A percentile compares a stretch with the other conserved stretches of the same genome.
Conservation (phyloP, 2,888 invertebrate species). For the Cephus rjabovi region DNA sequence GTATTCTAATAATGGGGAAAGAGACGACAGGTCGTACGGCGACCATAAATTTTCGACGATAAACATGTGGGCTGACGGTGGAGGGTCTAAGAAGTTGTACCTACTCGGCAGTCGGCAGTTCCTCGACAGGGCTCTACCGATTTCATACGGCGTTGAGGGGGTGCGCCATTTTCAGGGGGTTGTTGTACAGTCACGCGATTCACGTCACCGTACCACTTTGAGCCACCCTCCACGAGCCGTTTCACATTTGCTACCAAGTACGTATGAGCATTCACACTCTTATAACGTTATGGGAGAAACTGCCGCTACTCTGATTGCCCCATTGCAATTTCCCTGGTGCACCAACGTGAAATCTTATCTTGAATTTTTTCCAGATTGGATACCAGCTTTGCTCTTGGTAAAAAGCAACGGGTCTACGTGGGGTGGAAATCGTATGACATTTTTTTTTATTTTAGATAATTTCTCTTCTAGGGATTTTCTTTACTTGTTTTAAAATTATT, state of each 20-base stretch:
- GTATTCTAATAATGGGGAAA: constrained; percentile 12
- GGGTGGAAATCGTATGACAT: too few relatives aligned
- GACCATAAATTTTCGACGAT: constrained; percentile 51
- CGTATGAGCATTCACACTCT: constrained; percentile 30
- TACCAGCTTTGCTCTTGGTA: not conserved
- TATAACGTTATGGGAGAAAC: constrained; percentile 18
- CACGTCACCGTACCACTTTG: constrained; percentile 56
- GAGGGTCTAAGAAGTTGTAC: constrained; percentile 33
- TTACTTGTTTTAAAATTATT: not conserved
- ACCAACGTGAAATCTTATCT: not conserved
- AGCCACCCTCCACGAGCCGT: constrained; percentile 40
- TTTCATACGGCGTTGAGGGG: constrained; percentile 4
- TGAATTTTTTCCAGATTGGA: not conserved
- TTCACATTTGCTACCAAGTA: constrained; percentile 30
- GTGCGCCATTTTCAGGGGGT: constrained; percentile 27
- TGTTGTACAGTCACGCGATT: constrained; percentile 55
- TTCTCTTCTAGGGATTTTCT: not conserved
- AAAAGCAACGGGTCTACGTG: not conserved
- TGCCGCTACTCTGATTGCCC: constrained; percentile 5
- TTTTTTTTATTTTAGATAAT: not conserved
- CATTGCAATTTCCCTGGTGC: constrained; percentile 3
- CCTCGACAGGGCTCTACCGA: constrained; percentile 1
- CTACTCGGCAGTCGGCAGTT: constrained; percentile 13
- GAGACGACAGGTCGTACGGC: constrained; percentile 25
- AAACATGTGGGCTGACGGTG: constrained; percentile 38